Percentiles rank a stretch among this genome's conserved stretches.
These are phyloP conservation scores for Anser cygnoides DNA, from an alignment of 2,113 vertebrate genomes.

Conservation along the genomic window DNA sequence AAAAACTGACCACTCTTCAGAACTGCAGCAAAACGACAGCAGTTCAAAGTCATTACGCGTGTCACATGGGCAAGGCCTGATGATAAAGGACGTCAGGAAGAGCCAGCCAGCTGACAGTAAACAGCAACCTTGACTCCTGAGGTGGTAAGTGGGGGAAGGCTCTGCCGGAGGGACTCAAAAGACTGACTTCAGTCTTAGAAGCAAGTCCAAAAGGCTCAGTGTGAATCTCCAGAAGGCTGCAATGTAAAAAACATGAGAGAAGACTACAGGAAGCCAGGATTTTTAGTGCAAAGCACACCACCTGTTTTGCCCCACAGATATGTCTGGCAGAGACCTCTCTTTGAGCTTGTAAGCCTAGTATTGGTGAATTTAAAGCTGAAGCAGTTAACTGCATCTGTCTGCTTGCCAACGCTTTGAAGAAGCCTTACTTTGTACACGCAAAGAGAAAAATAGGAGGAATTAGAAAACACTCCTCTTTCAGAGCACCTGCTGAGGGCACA, in stretches of 20 bases:
- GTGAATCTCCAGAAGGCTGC: not conserved
- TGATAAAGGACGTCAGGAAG: not conserved
- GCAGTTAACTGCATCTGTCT: not conserved
- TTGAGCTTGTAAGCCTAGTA: not conserved
- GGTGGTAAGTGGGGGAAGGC: not conserved
- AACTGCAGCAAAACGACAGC: not conserved
- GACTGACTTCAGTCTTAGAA: not conserved
- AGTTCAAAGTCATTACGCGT: not conserved
- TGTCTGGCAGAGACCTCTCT: not conserved
- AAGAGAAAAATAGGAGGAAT: not conserved
- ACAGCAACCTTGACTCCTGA: not conserved
- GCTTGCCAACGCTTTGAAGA: not conserved
- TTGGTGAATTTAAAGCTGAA: not conserved
- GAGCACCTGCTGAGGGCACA: not conserved
- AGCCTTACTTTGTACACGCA: not conserved
- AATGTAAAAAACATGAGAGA: not conserved
- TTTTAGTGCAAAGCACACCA: rapidly evolving
- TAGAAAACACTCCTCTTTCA: not conserved
- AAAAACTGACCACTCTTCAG: not conserved
- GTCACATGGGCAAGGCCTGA: not conserved
- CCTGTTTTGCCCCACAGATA: not conserved
- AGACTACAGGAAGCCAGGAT: not conserved
- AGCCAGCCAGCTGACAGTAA: not conserved
- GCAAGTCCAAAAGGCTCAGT: not conserved
- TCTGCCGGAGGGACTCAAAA: not conserved